Evolutionary conservation across 2,113 vertebrate species (phyloP).

Genomic region (Bubo blakistoni): DNA sequence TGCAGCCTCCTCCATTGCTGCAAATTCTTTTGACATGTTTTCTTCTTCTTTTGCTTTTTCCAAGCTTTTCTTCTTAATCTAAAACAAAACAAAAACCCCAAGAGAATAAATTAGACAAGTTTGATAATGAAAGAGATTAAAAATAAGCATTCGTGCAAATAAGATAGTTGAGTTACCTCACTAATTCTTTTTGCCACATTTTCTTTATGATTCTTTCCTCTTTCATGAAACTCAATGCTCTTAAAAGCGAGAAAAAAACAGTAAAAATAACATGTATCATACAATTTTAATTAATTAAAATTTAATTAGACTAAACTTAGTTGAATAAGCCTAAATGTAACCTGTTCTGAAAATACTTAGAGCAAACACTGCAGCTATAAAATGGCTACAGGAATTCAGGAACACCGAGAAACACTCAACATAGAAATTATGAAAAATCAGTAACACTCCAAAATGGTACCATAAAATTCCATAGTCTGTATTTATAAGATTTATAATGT

Average conservation of each 20-base stretch:
- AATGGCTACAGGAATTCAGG: neutral
- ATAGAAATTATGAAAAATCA: neutral
- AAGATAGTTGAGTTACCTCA: conserved; percentile 78
- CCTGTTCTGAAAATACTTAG: neutral
- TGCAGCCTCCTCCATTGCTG: conserved; percentile 94
- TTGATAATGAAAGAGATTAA: neutral
- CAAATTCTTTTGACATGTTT: conserved; percentile 91
- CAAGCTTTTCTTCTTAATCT: conserved; percentile 97
- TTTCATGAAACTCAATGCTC: conserved; percentile 97
- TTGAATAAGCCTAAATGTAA: neutral
- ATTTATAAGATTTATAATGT: neutral
- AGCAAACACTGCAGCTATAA: neutral
- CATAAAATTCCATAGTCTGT: neutral
- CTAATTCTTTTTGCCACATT: conserved; percentile 96
- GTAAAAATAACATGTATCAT: neutral
- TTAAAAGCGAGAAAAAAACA: conserved; percentile 49
- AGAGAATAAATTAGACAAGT: neutral
- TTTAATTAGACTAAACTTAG: neutral
- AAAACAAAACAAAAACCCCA: neutral
- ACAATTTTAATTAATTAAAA: neutral
- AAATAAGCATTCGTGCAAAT: neutral
- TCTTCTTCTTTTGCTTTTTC: conserved; percentile 91
- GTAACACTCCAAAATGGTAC: neutral
- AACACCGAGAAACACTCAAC: neutral
- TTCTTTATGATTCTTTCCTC: conserved; percentile 98